Percentiles rank a stretch among this genome's conserved stretches.
Evolutionary conservation across 2,797 vertebrate species (phyloP).

Genomic region (Myotis pilosus): DNA sequence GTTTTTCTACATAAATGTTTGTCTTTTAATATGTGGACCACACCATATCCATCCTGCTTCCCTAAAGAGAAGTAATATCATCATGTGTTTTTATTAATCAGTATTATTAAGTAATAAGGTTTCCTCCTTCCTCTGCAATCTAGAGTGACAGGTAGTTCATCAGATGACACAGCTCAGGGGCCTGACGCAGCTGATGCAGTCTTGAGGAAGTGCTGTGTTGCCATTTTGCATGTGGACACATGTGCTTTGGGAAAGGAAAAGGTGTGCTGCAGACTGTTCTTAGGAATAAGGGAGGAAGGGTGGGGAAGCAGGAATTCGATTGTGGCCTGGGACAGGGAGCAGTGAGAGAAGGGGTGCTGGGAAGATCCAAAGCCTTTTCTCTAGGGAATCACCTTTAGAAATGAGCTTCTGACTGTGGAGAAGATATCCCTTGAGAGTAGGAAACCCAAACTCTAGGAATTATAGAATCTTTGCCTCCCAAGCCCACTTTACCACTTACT

Average conservation of each 20-base stretch:
- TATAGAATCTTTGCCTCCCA: neutral
- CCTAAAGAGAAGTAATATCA: neutral
- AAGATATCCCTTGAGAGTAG: neutral
- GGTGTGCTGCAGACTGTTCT: neutral
- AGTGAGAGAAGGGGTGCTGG: neutral
- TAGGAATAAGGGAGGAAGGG: neutral
- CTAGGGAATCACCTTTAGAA: neutral
- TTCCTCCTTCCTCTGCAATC: neutral
- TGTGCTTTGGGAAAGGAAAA: neutral
- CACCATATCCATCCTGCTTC: neutral
- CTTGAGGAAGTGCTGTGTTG: neutral
- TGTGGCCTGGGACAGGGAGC: neutral
- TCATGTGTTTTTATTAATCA: neutral
- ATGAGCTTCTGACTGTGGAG: neutral
- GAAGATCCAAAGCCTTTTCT: neutral
- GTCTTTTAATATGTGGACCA: neutral
- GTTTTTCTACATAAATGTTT: neutral
- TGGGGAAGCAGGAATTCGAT: neutral
- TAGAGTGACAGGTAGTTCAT: neutral
- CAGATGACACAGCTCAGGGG: neutral
- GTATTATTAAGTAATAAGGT: neutral
- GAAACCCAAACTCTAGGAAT: neutral
- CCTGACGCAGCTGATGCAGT: neutral
- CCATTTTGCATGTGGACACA: neutral
- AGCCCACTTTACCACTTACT: neutral